phyloP scores from a whole-genome alignment of 2,113 vertebrate species.

The Zonotrichia leucophrys region DNA sequence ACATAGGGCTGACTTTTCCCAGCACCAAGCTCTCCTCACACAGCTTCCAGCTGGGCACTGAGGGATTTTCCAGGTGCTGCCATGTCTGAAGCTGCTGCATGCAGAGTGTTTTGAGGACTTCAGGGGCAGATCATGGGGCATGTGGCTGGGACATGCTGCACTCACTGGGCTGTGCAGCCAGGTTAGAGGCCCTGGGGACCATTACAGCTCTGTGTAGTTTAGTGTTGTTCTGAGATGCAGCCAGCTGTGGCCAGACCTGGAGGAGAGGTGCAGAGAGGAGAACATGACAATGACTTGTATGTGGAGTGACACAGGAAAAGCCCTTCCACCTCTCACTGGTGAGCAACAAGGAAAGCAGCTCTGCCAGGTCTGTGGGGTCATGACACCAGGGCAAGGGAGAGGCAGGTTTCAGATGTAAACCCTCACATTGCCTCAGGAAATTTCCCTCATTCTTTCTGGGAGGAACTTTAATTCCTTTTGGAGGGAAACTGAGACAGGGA shows the following conservation, averaged over 20 bases:
- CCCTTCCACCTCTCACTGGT: background rate
- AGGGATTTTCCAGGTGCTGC: background rate
- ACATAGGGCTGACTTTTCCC: background rate
- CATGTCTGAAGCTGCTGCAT: rapidly evolving
- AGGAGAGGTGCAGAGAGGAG: background rate
- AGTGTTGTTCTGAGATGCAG: background rate
- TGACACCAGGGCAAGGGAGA: background rate
- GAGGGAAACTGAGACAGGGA: background rate
- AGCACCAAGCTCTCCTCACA: background rate
- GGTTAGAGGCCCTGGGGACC: background rate
- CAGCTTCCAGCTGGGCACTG: background rate
- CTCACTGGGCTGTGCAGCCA: conserved; percentile 1
- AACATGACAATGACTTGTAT: background rate
- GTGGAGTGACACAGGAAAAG: background rate
- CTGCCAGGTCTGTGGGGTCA: background rate
- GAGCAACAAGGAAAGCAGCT: background rate
- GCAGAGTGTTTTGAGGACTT: background rate
- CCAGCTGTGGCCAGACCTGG: background rate
- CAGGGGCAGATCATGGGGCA: background rate
- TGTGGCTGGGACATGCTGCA: background rate
- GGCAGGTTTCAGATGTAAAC: background rate
- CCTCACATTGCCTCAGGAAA: background rate
- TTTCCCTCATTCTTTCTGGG: background rate
- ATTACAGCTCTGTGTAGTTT: background rate
- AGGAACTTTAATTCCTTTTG: background rate